Conservation (phyloP, 2,797 vertebrate genomes). For the Phoeniculus purpureus region DNA sequence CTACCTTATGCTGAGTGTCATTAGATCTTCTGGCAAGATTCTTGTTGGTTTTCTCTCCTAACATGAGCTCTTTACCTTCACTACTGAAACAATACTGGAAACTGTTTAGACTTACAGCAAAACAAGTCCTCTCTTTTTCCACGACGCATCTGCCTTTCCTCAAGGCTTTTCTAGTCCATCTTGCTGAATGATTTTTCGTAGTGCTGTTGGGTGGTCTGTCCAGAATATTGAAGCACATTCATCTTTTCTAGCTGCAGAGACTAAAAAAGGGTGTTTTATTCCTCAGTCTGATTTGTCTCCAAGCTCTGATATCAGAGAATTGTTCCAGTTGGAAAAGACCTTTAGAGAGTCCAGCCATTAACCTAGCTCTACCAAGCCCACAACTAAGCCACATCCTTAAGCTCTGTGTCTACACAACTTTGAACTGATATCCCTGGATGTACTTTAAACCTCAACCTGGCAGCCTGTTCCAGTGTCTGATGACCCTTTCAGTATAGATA, state of each 20-base stretch:
- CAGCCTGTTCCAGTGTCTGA: too few relatives aligned
- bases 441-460: too few relatives aligned
- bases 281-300: background rate
- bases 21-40: slow-evolving; percentile 5
- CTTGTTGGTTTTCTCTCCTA: background rate
- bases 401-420: too few relatives aligned
- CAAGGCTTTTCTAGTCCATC: background rate
- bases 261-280: background rate
- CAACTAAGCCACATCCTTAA: too few relatives aligned
- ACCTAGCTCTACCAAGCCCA: too few relatives aligned
- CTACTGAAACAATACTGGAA: slow-evolving; percentile 43
- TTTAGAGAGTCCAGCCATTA: too few relatives aligned
- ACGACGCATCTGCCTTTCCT: background rate
- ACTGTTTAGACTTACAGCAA: background rate
- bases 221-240: background rate
- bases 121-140: background rate
- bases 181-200: background rate
- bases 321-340: too few relatives aligned
- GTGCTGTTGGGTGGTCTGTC: background rate
- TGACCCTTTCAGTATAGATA: too few relatives aligned
- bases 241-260: slow-evolving; percentile 5
- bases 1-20: slow-evolving; percentile 20
- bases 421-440: too few relatives aligned
- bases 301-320: accelerated
- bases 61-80: slow-evolving; percentile 5